Evolutionary conservation across 1,140 invertebrate species (phyloP), one percentile per base, ranked within the genome.

Genomic region (Cyclargus thomasi): DNA sequence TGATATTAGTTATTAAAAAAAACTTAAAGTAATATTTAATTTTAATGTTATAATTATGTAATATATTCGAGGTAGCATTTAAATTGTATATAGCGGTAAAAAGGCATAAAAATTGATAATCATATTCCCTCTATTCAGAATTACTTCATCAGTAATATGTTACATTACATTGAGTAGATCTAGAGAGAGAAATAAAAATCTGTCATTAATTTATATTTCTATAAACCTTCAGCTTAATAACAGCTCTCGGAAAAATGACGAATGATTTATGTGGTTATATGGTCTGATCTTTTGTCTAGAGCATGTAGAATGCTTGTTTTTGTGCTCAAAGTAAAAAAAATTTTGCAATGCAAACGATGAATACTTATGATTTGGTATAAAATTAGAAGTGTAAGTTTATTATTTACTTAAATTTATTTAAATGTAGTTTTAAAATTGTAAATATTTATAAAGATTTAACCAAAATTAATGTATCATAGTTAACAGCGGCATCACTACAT

Each of bases 1-100:
- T 89, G 86, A 89, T 89, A 89, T 85, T 89, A 89, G 84, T 74
- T n/a, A 63, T 67, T 80, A 83, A 73, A 72, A 83, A 80, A 72
- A 83, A 80, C 47, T 69, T 70, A 14, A 85, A 83, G 81, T 78
- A 76, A 71, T 83, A 84, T 79, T 81, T 85, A 85, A 82, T 83
- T 8, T 59, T 21, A 66, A 66, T 23, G 59, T 59, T 35, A 36
- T 66, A 64, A 62, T 36, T 21, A 8, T 21, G 20, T 63, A 63
- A 53, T 47, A 67, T 67, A 67, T 67, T 67, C 17, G 39, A 53
- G 6, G n/a, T 53, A 64, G 62, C 20, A 53, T 20, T 64, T 53
- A 47, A 53, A 20, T 53, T 64, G 20, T 64, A 64, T 47, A 20
- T 47, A 64, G 36, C 55, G 55, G 55, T 59, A 59, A 21, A 59